phyloP scores from a whole-genome alignment of 37 sponge, comb jelly and placozoan species.

The Cliona cf. orientalis region DNA sequence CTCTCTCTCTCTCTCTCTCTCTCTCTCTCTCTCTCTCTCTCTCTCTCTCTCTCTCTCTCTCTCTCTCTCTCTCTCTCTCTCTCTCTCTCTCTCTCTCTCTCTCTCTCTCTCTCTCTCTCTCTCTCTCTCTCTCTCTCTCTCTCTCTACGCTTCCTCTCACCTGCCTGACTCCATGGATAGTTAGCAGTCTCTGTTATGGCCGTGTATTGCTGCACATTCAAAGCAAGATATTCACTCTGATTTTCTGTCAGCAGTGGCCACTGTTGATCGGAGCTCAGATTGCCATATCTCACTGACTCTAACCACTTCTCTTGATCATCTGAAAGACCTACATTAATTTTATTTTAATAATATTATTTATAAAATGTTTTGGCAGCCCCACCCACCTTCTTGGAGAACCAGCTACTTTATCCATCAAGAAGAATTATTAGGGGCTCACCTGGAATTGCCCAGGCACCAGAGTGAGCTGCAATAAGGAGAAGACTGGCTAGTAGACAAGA shows the following conservation, averaged over 20 bases:
- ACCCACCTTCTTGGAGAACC: no score
- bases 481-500: no score
- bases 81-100: constrained; percentile 18
- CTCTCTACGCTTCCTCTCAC: constrained; percentile 13
- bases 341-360: not conserved
- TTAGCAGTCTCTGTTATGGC: constrained; percentile 24
- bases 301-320: constrained; percentile 44
- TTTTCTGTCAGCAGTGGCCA: constrained; percentile 27
- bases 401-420: no score
- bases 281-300: constrained; percentile 44
- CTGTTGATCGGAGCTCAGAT: constrained; percentile 1
- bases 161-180: constrained; percentile 63
- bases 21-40: constrained; percentile 12
- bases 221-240: constrained; percentile 17
- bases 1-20: constrained; percentile 7
- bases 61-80: constrained; percentile 17
- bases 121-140: not conserved
- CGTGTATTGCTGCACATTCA: constrained; percentile 18
- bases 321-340: not conserved
- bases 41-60: constrained; percentile 27
- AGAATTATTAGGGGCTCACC: no score
- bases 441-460: no score
- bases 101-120: constrained; percentile 12
- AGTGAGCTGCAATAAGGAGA: no score
- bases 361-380: not conserved